Conservation (phyloP, 1,140 invertebrate species). For the Bombus ignitus region DNA sequence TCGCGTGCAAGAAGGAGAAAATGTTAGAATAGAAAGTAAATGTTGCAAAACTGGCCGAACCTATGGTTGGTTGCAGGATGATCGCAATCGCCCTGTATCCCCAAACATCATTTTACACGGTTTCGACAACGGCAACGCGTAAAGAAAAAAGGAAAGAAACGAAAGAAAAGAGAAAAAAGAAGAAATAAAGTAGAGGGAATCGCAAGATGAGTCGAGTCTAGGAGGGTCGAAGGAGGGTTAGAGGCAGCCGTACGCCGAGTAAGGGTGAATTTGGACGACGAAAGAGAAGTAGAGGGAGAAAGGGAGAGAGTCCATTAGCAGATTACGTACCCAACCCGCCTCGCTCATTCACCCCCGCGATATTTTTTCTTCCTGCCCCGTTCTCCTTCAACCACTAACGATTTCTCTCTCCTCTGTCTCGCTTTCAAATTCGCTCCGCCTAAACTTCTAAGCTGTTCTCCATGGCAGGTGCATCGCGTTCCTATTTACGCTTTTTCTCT, state of each 20-base stretch:
- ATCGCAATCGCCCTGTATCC: neutral
- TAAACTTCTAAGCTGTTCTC: conserved; percentile 38
- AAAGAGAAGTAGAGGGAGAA: conserved; percentile 68
- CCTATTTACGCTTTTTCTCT: conserved; percentile 30
- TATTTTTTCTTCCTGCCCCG: conserved; percentile 69
- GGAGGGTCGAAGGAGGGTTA: conserved; percentile 60
- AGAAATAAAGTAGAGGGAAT: conserved; percentile 42
- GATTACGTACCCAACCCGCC: conserved; percentile 78
- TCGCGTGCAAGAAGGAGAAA: neutral
- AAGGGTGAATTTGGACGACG: conserved; percentile 70
- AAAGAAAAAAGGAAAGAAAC: conserved; percentile 29
- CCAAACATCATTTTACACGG: neutral
- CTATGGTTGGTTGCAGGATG: no score
- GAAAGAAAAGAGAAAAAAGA: conserved; percentile 44
- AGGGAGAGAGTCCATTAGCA: conserved; percentile 79
- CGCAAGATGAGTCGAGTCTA: conserved; percentile 53
- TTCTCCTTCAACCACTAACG: conserved; percentile 64
- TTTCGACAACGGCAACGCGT: conserved; percentile 29
- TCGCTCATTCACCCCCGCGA: conserved; percentile 74
- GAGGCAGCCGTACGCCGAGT: conserved; percentile 42
- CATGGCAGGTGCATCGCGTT: conserved; percentile 49
- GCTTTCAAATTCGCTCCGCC: conserved; percentile 42
- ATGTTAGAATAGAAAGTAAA: neutral
- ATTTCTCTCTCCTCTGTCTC: conserved; percentile 50
- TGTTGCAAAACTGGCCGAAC: neutral